Base-by-base conservation (phyloP, 2,113 vertebrate genomes). In the Gila orcuttii region DNA sequence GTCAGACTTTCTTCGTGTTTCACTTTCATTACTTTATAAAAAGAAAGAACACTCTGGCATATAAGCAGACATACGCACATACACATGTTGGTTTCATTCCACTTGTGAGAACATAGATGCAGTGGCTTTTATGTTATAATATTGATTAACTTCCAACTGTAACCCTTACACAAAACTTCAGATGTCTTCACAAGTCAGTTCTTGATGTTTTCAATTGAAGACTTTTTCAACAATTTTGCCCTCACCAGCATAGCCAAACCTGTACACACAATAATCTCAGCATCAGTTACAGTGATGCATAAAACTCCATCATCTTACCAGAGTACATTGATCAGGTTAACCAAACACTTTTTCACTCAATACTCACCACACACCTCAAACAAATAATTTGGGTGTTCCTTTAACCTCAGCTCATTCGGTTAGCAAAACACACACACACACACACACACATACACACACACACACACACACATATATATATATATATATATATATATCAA, bases 51-150 rank as follows among this genome's bases (percentile, higher is more conserved):
- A 42, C 71, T 76, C 66, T 19, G 12, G 36, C 50, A 74, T 42
- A 55, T 57, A 81, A 68, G 79, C 50, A 77, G 59, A 83, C 60
- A 50, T 39, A 62, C 25, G 55, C 59, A 78, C 23, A 8, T 42
- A 42, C 39, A 83, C 23, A 66, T 74, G 39, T 75, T 50, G 39
- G 12, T 77, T 21, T 71, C 11, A 78, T 3, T 69, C 33, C 19
- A 6, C 12, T 68, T 47, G 7, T 55, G 13, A 76, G 2, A 76
- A 19, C 7, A 50, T 47, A 76, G 31, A 69, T 1, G 3, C 17
- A 7, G 17, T 55, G 52, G 52, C 17, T 55, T 6, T 64, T 64
- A 64, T 2, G 60, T 64, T n/a, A 64, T 17, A 4, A 6, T 55
- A 55, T 55, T 55, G 7, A 7, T 55, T 55, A 55, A 55, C 21